Evolutionary conservation across 1,140 invertebrate species (phyloP).

Genomic region (Philopotamus ludificatus): DNA sequence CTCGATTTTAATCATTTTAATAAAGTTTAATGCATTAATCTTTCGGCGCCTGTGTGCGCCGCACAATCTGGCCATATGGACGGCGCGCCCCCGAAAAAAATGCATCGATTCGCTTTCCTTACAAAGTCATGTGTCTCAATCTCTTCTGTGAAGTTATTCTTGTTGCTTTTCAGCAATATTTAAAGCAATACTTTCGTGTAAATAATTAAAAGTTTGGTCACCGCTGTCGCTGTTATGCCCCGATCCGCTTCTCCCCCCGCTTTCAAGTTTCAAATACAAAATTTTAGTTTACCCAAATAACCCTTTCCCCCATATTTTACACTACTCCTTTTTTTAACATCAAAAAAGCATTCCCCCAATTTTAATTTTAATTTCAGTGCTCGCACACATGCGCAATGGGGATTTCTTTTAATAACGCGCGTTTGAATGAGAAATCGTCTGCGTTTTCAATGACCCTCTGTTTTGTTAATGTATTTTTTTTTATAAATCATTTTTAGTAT

Average conservation of each 20-base stretch:
- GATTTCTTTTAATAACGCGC: constrained; percentile 30
- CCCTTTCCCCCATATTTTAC: constrained; percentile 26
- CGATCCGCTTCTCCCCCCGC: constrained; percentile 1
- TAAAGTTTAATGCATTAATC: too few relatives aligned
- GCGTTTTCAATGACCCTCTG: constrained; percentile 28
- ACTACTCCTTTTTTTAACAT: constrained; percentile 20
- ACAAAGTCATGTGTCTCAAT: too few relatives aligned
- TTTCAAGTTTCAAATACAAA: constrained; percentile 20
- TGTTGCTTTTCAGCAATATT: too few relatives aligned
- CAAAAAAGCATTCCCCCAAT: constrained; percentile 13
- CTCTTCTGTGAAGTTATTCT: too few relatives aligned
- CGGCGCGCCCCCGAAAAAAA: too few relatives aligned
- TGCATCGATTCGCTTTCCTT: too few relatives aligned
- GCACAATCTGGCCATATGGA: too few relatives aligned
- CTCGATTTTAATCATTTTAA: too few relatives aligned
- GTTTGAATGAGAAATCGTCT: constrained; percentile 24
- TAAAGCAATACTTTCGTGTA: too few relatives aligned
- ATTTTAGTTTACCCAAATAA: constrained; percentile 33
- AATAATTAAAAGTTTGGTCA: background rate
- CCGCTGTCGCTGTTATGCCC: background rate
- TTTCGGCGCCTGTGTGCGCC: too few relatives aligned
- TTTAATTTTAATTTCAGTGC: constrained; percentile 28
- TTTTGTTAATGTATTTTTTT: constrained; percentile 28
- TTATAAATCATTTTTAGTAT: background rate
- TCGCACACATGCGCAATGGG: background rate